These are phyloP conservation scores for Upupa epops DNA, from an alignment of 2,113 vertebrate species.

Conservation along the genomic window DNA sequence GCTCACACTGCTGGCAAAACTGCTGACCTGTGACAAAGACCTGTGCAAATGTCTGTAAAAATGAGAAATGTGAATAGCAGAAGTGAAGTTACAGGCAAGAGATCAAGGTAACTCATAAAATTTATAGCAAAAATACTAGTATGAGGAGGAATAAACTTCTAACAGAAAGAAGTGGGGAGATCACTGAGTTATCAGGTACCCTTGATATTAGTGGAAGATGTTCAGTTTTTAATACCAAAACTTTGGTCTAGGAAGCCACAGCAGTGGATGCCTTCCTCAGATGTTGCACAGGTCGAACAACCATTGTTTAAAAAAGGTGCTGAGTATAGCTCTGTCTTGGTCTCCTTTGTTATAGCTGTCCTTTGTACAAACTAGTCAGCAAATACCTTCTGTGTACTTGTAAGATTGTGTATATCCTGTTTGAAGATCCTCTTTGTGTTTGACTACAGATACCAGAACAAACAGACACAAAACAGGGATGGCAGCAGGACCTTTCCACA, in stretches of 20 bases:
- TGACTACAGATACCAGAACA: neutral
- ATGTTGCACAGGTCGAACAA: neutral
- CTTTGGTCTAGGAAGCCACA: neutral
- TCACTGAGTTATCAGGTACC: rapidly evolving
- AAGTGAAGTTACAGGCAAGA: neutral
- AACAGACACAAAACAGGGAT: neutral
- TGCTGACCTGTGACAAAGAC: neutral
- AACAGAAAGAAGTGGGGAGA: neutral
- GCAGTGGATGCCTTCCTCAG: rapidly evolving
- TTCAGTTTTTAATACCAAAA: neutral
- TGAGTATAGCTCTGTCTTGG: neutral
- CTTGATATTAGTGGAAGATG: neutral
- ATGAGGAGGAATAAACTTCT: neutral
- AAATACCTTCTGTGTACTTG: neutral
- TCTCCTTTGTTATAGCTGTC: neutral
- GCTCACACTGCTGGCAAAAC: neutral
- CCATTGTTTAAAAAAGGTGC: neutral
- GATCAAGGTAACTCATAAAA: neutral
- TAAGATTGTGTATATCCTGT: neutral
- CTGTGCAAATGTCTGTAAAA: neutral
- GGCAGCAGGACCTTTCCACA: neutral
- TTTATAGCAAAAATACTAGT: neutral
- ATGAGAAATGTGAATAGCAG: neutral
- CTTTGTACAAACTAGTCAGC: neutral
- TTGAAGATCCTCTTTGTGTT: neutral